Base-by-base conservation (phyloP, 1,140 invertebrate genomes). In the Drosophila parabipectinata region DNA sequence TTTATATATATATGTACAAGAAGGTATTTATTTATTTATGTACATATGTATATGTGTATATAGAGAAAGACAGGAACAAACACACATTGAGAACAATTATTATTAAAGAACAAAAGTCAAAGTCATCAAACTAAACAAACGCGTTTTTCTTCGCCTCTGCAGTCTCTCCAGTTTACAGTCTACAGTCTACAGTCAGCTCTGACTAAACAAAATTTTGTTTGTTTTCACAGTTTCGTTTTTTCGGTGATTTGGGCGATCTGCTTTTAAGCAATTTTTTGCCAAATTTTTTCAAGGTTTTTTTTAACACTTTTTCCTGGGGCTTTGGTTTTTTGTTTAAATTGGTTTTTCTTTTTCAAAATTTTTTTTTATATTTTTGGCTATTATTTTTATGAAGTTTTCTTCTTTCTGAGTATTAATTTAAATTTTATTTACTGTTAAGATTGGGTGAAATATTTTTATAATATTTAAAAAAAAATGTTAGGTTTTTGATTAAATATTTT, bases 101-200 rank as follows among this genome's bases (percentile, higher is more conserved):
- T 69, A 30, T 69, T 56, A 47, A 68, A 52, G 26, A 56, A 61
- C n/a, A 28, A 54, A 74, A 55, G 47, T 62, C 52, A 52, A 53
- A 72, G 32, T n/a, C 47, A 47, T 71, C 24, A 21, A 64, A 58
- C 14, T 44, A 28, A 58, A 58, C 8, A 47, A 21, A 47, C 14
- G 8, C 41, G 14, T 24, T 10, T 10, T 10, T 41, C 15, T 51
- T 34, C n/a, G 1, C 1, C 41, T 21, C 21, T 28, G 6, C 26
- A 7, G 26, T 28, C 26, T 5, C 26, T 30, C 2, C 9, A 18
- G 18, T 18, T 26, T 30, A 5, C 9, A 18, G 18, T 18, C 18
- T 18, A 18, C 18, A 18, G 18, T 18, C 21, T 41, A 45, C 55
- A 44, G 26, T 37, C 9, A 10, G 34, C 34, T 37, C 34, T 37